Evolutionary conservation across 2,888 invertebrate genomes (phyloP), one percentile per base, ranked within the genome.

Genomic region (Ormyrus thymus): DNA sequence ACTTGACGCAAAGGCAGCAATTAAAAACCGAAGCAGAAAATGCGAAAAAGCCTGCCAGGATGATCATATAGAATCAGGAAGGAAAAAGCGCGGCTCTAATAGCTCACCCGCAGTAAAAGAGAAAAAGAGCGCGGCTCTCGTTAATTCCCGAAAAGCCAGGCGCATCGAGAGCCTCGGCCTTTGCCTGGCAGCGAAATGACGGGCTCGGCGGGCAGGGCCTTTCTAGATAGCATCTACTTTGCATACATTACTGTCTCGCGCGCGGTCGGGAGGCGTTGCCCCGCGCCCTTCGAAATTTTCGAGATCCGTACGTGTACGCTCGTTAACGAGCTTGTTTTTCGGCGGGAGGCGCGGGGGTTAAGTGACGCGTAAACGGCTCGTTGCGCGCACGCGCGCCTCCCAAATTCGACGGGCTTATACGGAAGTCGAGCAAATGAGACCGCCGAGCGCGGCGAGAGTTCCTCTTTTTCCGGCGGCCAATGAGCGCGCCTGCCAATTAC

Each of bases 181-280:
- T 29, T 11, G 58, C n/a, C 11, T 10, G 43, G 11, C 11, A 29
- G 13, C 56, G 43, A 78, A 78, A 61, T 62, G 66, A 73, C 61
- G 48, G 29, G 29, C 29, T 29, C 13, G 45, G 11, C 6, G 59
- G 11, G 53, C 29, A 13, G 13, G 45, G n/a, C 43, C 72, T 45
- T 45, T 43, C 45, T 43, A 82, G 84, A 86, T 86, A 86, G 82
- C 84, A 85, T 86, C 85, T 85, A 84, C 84, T 86, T 85, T 84
- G 84, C 86, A 86, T 86, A 85, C 84, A 84, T 85, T 85, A 86
- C 82, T 78, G 79, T 8, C 79, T 61, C 79, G 81, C 15, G 58
- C 43, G n/a, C 43, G 61, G 51, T 55, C 78, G 6, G 81, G 71
- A 80, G 81, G 78, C 81, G 82, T 81, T 64, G 64, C 64, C 76